Conservation (phyloP, 1,140 invertebrate species). For the Sminthurides bifidus region DNA sequence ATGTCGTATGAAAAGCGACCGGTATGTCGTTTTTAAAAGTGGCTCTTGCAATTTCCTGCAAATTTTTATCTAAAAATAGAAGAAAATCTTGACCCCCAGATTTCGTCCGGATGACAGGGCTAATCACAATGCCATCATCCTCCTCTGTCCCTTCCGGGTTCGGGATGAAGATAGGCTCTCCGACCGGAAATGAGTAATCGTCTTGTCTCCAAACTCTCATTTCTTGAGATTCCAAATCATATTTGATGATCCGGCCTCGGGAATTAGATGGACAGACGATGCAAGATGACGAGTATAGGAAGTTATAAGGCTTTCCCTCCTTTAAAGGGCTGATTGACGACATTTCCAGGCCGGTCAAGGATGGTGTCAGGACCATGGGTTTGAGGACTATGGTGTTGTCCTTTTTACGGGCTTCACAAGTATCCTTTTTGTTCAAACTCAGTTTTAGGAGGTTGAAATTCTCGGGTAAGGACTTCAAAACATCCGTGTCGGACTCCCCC, state of each 20-base stretch:
- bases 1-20: neutral
- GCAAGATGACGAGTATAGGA: slow-evolving; percentile 36
- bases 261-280: neutral
- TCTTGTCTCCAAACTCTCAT: slow-evolving; percentile 33
- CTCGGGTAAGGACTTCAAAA: slow-evolving; percentile 16
- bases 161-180: slow-evolving; percentile 36
- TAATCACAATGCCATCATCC: slow-evolving; percentile 35
- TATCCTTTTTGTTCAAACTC: slow-evolving; percentile 1
- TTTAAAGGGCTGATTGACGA: slow-evolving; percentile 36
- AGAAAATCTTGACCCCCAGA: slow-evolving; percentile 34
- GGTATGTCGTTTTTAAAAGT: neutral
- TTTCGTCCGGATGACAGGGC: slow-evolving; percentile 28
- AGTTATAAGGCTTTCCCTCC: slow-evolving; percentile 36
- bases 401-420: slow-evolving; percentile 9
- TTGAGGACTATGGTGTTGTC: slow-evolving; percentile 24
- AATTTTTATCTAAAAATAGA: slow-evolving; percentile 36
- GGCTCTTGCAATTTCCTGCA: slow-evolving; percentile 36
- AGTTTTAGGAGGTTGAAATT: slow-evolving; percentile 10
- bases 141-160: slow-evolving; percentile 32
- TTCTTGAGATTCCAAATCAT: slow-evolving; percentile 33
- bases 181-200: slow-evolving; percentile 29
- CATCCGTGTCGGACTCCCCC: no score
- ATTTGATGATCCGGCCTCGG: slow-evolving; percentile 33
- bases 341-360: slow-evolving; percentile 31
- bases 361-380: no score